These are phyloP conservation scores for Rhabdomys pumilio DNA, from an alignment of 2,797 vertebrate species.

Conservation along the genomic window DNA sequence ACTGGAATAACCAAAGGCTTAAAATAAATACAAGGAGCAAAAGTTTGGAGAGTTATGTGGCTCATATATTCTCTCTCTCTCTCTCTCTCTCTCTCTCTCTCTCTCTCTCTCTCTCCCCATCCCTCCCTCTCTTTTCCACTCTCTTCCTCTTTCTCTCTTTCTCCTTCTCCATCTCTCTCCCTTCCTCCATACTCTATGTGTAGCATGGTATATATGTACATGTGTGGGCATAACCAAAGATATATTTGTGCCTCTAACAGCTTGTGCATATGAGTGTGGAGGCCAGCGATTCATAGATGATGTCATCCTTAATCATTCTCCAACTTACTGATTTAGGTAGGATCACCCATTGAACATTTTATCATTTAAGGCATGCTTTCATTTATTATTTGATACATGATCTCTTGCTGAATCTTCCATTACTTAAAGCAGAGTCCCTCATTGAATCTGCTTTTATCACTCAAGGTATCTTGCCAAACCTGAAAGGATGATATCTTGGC, in stretches of 20 bases:
- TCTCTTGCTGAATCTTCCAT: no score
- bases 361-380: no score
- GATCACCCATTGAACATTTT: no score
- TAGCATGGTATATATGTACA: no score
- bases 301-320: not conserved
- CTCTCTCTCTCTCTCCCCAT: not conserved
- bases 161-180: not conserved
- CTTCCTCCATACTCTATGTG: not conserved
- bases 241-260: not conserved
- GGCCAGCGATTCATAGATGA: not conserved
- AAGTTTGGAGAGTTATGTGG: not conserved
- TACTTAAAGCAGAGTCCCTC: no score
- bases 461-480: no score
- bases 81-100: not conserved
- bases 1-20: not conserved
- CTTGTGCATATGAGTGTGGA: not conserved
- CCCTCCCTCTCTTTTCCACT: no score
- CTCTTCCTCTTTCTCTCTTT: accelerated
- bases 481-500: no score
- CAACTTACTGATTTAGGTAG: not conserved
- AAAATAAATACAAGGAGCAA: no score
- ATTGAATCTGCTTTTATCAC: no score
- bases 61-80: not conserved
- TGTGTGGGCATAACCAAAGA: not conserved
- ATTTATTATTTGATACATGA: no score